Conservation (phyloP, 23 tunicate genomes). For the Styela clava region DNA sequence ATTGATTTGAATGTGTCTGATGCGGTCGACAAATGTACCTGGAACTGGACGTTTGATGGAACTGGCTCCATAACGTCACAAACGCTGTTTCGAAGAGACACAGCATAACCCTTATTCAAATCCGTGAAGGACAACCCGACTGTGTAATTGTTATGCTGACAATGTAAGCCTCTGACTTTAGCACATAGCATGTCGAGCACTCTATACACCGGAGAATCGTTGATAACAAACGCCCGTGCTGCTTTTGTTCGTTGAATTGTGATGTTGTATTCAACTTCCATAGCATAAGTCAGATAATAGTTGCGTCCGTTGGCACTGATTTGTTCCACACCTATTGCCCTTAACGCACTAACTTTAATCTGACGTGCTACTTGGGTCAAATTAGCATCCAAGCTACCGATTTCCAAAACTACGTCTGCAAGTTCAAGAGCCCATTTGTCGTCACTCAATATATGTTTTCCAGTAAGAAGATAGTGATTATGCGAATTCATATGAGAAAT, state of each 20-base stretch:
- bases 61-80: not conserved
- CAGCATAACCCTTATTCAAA: not conserved
- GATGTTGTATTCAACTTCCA: slow-evolving; percentile 16
- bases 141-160: slow-evolving; percentile 3
- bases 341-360: slow-evolving; percentile 8
- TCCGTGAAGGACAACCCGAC: not conserved
- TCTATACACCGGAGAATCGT: not conserved
- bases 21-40: not conserved
- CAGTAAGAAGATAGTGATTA: not conserved
- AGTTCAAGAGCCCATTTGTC: slow-evolving; percentile 65
- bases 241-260: not conserved
- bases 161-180: not conserved
- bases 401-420: not conserved
- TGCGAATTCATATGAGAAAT: not conserved
- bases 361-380: not conserved
- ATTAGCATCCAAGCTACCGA: not conserved
- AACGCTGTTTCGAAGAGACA: slow-evolving; percentile 21
- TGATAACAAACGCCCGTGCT: not conserved
- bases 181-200: not conserved
- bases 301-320: slow-evolving; percentile 49
- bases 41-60: not conserved
- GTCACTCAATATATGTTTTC: not conserved
- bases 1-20: not conserved
- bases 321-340: slow-evolving; percentile 4
- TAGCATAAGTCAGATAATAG: slow-evolving; percentile 38